Conservation (phyloP, 2,888 invertebrate species). For the Diploptera punctata region DNA sequence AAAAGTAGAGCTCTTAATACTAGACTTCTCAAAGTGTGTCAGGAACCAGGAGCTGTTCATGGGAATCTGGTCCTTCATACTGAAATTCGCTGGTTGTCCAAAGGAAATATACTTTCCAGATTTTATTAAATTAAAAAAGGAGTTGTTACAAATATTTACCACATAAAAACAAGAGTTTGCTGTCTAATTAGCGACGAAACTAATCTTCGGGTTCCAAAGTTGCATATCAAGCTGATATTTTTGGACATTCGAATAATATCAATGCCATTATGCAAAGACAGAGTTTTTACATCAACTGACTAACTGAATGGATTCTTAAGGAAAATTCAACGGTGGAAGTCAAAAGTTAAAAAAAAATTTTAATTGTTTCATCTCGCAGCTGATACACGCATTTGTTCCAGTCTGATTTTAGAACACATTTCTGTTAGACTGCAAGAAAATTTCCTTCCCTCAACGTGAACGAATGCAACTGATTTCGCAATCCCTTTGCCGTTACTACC, state of each 20-base stretch:
- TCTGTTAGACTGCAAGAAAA: not conserved
- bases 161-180: not conserved
- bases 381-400: not conserved
- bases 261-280: not conserved
- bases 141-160: not conserved
- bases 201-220: too few relatives aligned
- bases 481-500: not conserved
- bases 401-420: not conserved
- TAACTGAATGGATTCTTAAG: not conserved
- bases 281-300: not conserved
- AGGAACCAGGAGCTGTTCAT: not conserved
- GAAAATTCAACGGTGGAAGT: not conserved
- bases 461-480: not conserved
- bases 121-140: not conserved
- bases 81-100: not conserved
- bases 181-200: too few relatives aligned
- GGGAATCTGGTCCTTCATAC: not conserved
- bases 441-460: not conserved
- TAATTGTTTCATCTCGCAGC: not conserved
- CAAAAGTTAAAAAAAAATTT: not conserved
- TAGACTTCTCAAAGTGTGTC: not conserved
- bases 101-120: not conserved
- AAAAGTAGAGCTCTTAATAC: not conserved
- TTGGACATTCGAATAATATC: not conserved
- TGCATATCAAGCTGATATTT: too few relatives aligned